Conservation (phyloP, 2,797 vertebrate species). For the Tinamus major region DNA sequence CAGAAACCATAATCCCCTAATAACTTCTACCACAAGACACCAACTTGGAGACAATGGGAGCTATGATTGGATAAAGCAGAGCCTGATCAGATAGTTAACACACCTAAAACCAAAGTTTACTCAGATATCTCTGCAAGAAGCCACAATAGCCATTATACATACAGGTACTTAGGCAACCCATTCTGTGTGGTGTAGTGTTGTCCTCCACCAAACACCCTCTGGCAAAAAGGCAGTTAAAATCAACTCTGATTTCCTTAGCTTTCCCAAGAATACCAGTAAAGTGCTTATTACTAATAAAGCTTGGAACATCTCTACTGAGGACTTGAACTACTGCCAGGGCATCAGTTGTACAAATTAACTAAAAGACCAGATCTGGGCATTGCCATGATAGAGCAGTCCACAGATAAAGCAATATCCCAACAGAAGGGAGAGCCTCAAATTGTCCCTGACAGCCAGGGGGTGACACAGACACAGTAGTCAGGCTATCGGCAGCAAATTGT, state of each 20-base stretch:
- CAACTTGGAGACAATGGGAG: background rate
- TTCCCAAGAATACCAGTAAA: conserved; percentile 43
- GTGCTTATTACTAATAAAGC: conserved; percentile 15
- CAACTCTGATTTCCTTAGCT: background rate
- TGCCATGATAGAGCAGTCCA: background rate
- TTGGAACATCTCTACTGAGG: background rate
- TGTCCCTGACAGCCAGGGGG: conserved; percentile 17
- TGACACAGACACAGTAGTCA: background rate
- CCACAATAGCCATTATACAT: background rate
- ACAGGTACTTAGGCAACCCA: background rate
- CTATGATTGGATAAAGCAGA: background rate
- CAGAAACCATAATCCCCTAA: background rate
- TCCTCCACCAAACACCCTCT: background rate
- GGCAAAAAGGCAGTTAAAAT: background rate
- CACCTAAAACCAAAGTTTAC: background rate
- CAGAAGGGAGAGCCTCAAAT: conserved; percentile 4
- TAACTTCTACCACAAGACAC: background rate
- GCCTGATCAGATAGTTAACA: background rate
- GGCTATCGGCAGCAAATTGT: background rate
- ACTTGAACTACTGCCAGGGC: conserved; percentile 17
- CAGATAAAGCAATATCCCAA: background rate
- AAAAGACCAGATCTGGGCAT: background rate
- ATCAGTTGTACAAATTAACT: background rate
- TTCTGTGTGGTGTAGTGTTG: background rate
- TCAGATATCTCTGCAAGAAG: background rate